Percentiles rank a stretch among this genome's conserved stretches.
phyloP scores from a whole-genome alignment of 2,113 vertebrate genomes.

The Poecilia latipinna region DNA sequence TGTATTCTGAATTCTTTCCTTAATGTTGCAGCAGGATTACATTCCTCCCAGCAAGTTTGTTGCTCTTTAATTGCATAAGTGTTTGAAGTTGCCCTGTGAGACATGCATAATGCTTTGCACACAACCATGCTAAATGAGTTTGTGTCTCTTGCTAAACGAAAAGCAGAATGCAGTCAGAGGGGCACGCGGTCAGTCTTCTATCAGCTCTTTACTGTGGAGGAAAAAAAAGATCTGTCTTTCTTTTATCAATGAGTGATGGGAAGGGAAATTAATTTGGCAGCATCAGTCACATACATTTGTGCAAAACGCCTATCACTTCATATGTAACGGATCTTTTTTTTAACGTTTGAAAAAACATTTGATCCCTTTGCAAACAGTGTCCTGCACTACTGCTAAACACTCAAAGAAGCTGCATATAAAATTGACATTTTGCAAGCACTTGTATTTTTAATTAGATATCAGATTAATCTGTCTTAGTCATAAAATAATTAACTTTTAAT shows the following conservation, averaged over 20 bases:
- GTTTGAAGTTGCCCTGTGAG: slow-evolving; percentile 58
- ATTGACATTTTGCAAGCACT: neutral
- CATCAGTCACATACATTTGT: neutral
- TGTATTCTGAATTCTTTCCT: neutral
- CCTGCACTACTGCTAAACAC: neutral
- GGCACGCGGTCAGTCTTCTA: slow-evolving; percentile 22
- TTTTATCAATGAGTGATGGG: slow-evolving; percentile 16
- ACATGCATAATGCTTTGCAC: slow-evolving; percentile 48
- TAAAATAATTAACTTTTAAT: neutral
- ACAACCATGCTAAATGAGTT: slow-evolving; percentile 59
- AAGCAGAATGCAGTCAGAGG: slow-evolving; percentile 32
- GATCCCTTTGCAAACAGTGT: neutral
- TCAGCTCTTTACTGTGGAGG: neutral
- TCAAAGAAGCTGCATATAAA: neutral
- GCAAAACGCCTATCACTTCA: neutral
- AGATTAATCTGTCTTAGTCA: neutral
- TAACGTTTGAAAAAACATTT: neutral
- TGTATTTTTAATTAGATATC: neutral
- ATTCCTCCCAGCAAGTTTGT: slow-evolving; percentile 46
- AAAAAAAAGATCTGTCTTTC: neutral
- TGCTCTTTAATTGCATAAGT: slow-evolving; percentile 64
- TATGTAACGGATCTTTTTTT: neutral
- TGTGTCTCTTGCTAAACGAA: slow-evolving; percentile 53
- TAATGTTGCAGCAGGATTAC: slow-evolving; percentile 44
- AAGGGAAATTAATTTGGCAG: slow-evolving; percentile 19